Evolutionary conservation across 2,113 vertebrate genomes (phyloP), one percentile per base, ranked within the genome.

Genomic region (Hippocampus comes): DNA sequence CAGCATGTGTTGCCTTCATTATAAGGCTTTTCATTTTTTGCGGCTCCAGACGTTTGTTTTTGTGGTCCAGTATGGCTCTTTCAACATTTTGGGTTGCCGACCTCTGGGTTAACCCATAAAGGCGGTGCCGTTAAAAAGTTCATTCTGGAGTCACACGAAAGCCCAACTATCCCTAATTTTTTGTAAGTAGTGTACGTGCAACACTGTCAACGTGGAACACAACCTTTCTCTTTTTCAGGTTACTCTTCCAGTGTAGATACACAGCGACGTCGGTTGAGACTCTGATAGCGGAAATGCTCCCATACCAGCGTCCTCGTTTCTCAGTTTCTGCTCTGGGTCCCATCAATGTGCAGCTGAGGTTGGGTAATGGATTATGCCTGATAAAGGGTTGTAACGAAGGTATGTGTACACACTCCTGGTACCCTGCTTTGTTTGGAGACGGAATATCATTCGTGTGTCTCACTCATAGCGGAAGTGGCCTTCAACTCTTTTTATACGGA

Each of bases 191-290:
- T 48, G 46, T 48, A 48, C 15, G 2, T 3, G 46, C 15, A 15
- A 15, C 12, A 48, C 46, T 48, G 46, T 48, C 46, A 17, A 48
- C 34, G 4, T 46, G 14, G 43, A 46, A 12, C 10, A 11, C 17
- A 11, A 1, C 3, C 15, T 2, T 51, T 17, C 75, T 27, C 75
- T 78, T 76, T 78, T 69, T 51, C 72, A 89, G 85, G 3, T 51
- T 93, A 27, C 0, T 80, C 8, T 88, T 93, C 79, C 86, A 89
- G 80, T 89, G 88, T 76, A 79, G 74, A 57, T 93, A 91, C 77
- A 70, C 4, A 0, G 84, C 14, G 4, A 17, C 15, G 6, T 76
- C 25, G 66, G 59, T 0, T 61, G 63, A 87, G 79, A 73, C 79
- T 41, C 0, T 93, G 73, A 30, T 84, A 59, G 20, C 72, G 11